Evolutionary conservation across 1,140 invertebrate genomes (phyloP), one percentile per base, ranked within the genome.

Genomic region (Helicoverpa zea): DNA sequence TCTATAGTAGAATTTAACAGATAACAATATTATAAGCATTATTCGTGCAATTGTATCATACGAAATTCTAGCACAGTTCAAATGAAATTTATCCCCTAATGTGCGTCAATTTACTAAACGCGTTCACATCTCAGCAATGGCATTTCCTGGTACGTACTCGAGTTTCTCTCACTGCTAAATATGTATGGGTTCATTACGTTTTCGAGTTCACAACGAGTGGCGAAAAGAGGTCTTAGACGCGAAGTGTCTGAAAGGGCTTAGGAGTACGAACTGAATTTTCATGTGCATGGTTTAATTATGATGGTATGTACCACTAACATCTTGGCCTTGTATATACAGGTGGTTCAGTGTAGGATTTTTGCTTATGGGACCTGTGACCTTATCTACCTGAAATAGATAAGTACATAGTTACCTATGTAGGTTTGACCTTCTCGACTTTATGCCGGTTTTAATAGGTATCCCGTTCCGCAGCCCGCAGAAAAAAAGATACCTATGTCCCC

Each of bases 81-180:
- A 10, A 43, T 49, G 79, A 74, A 66, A 56, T 66, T 81, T 68
- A 47, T n/a, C 70, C n/a, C 18, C 16, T 75, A 81, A 80, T 76
- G 72, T 4, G 18, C 73, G 72, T 76, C 79, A 49, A 81, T 81
- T 81, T 81, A 75, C 51, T 75, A 61, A 76, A 81, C 23, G 79
- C n/a, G 51, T 29, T 56, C 79, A 58, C 79, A 74, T 73, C 49
- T 68, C 79, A 14, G 59, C 54, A 80, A 80, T n/a, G 61, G 52
- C 59, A 73, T 73, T 58, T 73, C 70, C 70, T 73, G 59, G 49
- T 18, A 13, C 4, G 11, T 16, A 49, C 63, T 66, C 18, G 11
- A 18, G 64, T 58, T 59, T 58, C 29, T 58, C 23, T 10, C 29
- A 58, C 70, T 73, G 52, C 70, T 73, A 73, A 73, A 73, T 73